A percentile compares a stretch with the other conserved stretches of the same genome.
Evolutionary conservation across 2,888 invertebrate species (phyloP).

Genomic region (Digitonthophagus gazella): DNA sequence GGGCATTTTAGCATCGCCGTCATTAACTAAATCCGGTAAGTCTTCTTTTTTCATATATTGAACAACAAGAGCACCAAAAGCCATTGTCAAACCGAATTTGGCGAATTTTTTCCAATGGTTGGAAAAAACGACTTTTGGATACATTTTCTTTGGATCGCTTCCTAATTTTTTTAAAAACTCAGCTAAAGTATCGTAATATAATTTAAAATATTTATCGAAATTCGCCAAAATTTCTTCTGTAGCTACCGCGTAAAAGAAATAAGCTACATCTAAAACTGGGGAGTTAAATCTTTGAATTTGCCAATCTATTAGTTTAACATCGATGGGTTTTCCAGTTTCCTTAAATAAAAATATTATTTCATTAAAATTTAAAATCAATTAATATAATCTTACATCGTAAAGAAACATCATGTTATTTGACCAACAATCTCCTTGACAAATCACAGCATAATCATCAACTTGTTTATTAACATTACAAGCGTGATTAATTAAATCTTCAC

Average conservation of each 20-base stretch:
- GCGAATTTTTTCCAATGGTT: conserved; percentile 33
- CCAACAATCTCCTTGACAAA: conserved; percentile 32
- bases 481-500: background rate
- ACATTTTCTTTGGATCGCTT: conserved; percentile 22
- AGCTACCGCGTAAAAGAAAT: conserved; percentile 43
- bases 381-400: conserved; percentile 23
- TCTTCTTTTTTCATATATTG: no score
- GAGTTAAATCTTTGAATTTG: conserved; percentile 36
- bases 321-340: conserved; percentile 27
- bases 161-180: conserved; percentile 31
- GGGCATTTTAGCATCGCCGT: no score
- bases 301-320: conserved; percentile 37
- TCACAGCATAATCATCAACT: conserved; percentile 27
- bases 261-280: conserved; percentile 42
- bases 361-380: background rate
- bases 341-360: background rate
- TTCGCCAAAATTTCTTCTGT: conserved; percentile 38
- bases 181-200: conserved; percentile 42
- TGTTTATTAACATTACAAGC: background rate
- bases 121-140: conserved; percentile 31
- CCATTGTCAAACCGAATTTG: conserved; percentile 30
- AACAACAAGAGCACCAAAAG: background rate
- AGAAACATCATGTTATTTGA: conserved; percentile 32
- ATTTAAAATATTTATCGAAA: conserved; percentile 38
- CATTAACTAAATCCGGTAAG: no score